Evolutionary conservation across 2,113 vertebrate species (phyloP), one percentile per base, ranked within the genome.

Genomic region (Circaetus gallicus): DNA sequence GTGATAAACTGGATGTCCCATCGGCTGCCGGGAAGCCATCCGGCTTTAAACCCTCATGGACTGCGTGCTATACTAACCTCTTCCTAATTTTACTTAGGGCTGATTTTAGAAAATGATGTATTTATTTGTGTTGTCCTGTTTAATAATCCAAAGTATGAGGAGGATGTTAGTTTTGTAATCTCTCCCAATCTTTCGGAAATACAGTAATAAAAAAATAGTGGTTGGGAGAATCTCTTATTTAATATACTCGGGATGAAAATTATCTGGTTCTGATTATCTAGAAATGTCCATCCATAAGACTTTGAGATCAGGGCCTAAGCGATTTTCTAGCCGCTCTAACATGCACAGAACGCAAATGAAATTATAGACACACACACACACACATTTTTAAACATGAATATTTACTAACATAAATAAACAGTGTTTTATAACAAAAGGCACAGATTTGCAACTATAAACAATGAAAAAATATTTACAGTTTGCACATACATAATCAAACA

Each of bases 391-490:
- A 98, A 98, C 97, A 98, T 86, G 98, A 98, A 98, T 98, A 98
- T 98, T 99, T 99, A 99, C 98, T 99, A 98, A 99, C 99, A 99
- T 99, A 99, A 99, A 99, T 99, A 99, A 99, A 98, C 98, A 98
- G 98, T 96, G 98, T 98, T 98, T 98, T 99, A 98, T 99, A 99
- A 98, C 98, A 99, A 99, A 99, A 99, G 98, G 98, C 98, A 99
- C 98, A 98, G 98, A 97, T 97, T 98, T 96, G 98, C 97, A 98
- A 98, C 98, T 98, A 99, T 99, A 98, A 99, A 99, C 98, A 98
- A 98, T 98, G 96, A 96, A 97, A 97, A 98, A 98, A 49, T 98
- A 98, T 99, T 96, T 99, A 99, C 99, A 99, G 92, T 98, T 98
- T 97, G 98, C 95, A 98, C 97, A 96, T 11, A 86, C 87, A 92